Conservation (phyloP, 2,797 vertebrate genomes). For the Loris lydekkerianus region DNA sequence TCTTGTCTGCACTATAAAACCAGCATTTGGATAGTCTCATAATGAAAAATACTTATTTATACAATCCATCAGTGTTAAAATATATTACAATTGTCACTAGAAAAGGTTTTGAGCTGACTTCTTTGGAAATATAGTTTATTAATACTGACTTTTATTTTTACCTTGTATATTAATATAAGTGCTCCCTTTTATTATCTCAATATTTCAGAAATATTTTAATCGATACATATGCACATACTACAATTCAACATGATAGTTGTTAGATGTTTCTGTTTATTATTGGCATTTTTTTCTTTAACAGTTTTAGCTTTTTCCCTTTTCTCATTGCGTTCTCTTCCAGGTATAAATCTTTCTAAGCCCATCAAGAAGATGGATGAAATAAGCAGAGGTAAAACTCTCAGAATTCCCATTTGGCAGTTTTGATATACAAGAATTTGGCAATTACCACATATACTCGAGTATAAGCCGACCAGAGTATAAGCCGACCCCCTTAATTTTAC, state of each 20-base stretch:
- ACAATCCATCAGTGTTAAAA: neutral
- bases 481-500: too few species aligned
- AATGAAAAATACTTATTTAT: neutral
- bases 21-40: neutral
- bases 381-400: slow-evolving; percentile 46
- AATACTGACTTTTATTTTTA: slow-evolving; percentile 58
- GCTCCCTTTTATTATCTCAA: slow-evolving; percentile 65
- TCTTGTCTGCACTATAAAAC: neutral
- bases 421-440: slow-evolving; percentile 11
- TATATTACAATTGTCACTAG: neutral
- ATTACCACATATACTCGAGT: neutral
- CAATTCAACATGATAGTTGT: slow-evolving; percentile 67
- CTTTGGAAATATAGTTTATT: slow-evolving; percentile 64
- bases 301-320: neutral
- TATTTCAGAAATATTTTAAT: slow-evolving; percentile 75
- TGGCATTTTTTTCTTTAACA: slow-evolving; percentile 51
- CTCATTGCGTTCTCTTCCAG: slow-evolving; percentile 13
- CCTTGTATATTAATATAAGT: slow-evolving; percentile 14
- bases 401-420: slow-evolving; percentile 29
- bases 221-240: slow-evolving; percentile 15
- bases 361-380: slow-evolving; percentile 71
- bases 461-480: too few species aligned
- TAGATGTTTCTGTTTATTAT: slow-evolving; percentile 67
- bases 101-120: slow-evolving; percentile 36
- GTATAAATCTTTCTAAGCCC: slow-evolving; percentile 67